Evolutionary conservation across 1,140 invertebrate species (phyloP).

Genomic region (Venturia canescens): DNA sequence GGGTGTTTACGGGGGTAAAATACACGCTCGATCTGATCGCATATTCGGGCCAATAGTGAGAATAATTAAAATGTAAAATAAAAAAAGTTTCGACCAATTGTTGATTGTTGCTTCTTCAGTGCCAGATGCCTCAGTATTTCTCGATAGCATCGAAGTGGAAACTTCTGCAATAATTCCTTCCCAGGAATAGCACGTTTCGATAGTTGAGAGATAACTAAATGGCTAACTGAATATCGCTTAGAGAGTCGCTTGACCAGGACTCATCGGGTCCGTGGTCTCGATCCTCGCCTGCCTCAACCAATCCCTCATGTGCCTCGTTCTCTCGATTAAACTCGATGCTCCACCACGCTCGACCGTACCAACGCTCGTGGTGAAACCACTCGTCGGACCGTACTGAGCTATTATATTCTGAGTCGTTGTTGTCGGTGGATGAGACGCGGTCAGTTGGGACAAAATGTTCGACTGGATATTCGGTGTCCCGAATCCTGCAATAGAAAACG

Average conservation of each 20-base stretch:
- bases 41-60: too few relatives aligned
- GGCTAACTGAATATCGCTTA: constrained; percentile 54
- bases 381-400: constrained; percentile 73
- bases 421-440: constrained; percentile 64
- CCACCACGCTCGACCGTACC: constrained; percentile 73
- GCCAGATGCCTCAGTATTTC: neutral
- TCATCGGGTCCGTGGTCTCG: constrained; percentile 72
- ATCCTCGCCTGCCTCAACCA: constrained; percentile 80
- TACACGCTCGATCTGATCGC: too few relatives aligned
- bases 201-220: neutral
- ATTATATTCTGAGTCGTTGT: constrained; percentile 75
- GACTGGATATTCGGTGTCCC: constrained; percentile 74
- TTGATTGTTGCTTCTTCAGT: too few relatives aligned
- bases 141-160: too few relatives aligned
- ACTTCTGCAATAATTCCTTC: too few relatives aligned
- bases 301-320: constrained; percentile 81
- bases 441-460: constrained; percentile 73
- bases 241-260: constrained; percentile 72
- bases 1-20: too few relatives aligned
- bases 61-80: too few relatives aligned
- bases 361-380: constrained; percentile 74
- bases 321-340: constrained; percentile 80
- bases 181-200: too few relatives aligned
- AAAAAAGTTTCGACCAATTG: too few relatives aligned
- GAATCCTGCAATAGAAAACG: too few relatives aligned